Evolutionary conservation across 1,140 invertebrate genomes (phyloP).

Genomic region (Zaprionus tsacasi): DNA sequence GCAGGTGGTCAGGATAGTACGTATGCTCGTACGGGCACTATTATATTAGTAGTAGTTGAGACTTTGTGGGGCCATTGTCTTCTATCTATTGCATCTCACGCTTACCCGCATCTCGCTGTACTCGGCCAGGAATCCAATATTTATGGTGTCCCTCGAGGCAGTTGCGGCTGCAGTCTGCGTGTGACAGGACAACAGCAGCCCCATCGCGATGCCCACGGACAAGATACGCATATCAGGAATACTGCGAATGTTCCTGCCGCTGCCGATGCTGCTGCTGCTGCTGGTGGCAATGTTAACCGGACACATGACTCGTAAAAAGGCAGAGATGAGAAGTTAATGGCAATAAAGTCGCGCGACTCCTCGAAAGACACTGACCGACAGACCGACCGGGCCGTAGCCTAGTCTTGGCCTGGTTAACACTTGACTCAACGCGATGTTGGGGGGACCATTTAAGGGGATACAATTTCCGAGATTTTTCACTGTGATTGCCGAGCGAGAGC

Average conservation of each 20-base stretch:
- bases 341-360: constrained; percentile 57
- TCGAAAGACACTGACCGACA: background rate
- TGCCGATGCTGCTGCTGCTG: background rate
- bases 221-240: constrained; percentile 41
- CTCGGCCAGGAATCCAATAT: constrained; percentile 79
- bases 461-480: background rate
- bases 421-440: constrained; percentile 15
- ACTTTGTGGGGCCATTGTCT: constrained; percentile 5
- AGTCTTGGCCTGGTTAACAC: constrained; percentile 20
- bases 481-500: background rate
- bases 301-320: constrained; percentile 31
- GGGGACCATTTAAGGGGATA: background rate
- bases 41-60: background rate
- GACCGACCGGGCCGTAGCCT: background rate
- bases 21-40: background rate
- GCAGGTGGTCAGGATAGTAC: background rate
- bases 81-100: background rate
- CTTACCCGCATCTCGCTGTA: constrained; percentile 78
- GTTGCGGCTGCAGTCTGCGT: constrained; percentile 7
- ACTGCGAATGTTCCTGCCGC: background rate
- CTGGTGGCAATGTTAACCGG: constrained; percentile 27
- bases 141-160: constrained; percentile 64
- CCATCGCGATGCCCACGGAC: constrained; percentile 9
- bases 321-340: constrained; percentile 43
- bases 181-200: constrained; percentile 29